Evolutionary conservation across 2,113 vertebrate genomes (phyloP).

Genomic region (Nyctibius bracteatus): DNA sequence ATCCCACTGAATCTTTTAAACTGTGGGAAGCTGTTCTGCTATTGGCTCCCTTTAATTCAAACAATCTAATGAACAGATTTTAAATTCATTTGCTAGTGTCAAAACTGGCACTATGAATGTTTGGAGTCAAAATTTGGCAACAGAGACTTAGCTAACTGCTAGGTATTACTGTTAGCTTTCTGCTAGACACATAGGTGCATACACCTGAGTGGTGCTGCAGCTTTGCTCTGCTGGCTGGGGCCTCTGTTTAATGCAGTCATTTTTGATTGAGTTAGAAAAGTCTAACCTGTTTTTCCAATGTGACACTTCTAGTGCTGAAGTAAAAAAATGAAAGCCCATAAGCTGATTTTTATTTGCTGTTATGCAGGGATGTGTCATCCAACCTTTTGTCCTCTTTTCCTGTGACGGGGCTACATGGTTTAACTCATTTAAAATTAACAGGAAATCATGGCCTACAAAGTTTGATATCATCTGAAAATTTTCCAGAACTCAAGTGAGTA

Average conservation of each 20-base stretch:
- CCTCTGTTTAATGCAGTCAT: slow-evolving; percentile 5
- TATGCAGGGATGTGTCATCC: slow-evolving; percentile 88
- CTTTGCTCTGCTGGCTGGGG: not conserved
- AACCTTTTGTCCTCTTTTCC: slow-evolving; percentile 90
- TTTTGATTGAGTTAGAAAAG: slow-evolving; percentile 12
- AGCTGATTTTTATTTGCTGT: slow-evolving; percentile 70
- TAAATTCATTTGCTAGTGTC: not conserved
- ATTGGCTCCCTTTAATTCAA: not conserved
- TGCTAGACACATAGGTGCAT: not conserved
- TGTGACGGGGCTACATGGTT: slow-evolving; percentile 84
- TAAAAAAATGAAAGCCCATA: slow-evolving; percentile 6
- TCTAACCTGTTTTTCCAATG: slow-evolving; percentile 5
- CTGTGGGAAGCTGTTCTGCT: not conserved
- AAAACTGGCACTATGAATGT: not conserved
- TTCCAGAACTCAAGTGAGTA: slow-evolving; percentile 91
- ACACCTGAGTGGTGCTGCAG: not conserved
- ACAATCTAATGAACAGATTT: not conserved
- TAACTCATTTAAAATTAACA: slow-evolving; percentile 93
- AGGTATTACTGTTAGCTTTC: not conserved
- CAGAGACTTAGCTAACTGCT: not conserved
- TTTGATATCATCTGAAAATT: slow-evolving; percentile 84
- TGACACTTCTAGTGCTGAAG: slow-evolving; percentile 28
- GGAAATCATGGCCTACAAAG: slow-evolving; percentile 88
- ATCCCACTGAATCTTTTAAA: not conserved
- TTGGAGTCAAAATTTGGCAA: not conserved